Base-by-base conservation (phyloP, 2,888 invertebrate species). In the Odontocerum albicorne region DNA sequence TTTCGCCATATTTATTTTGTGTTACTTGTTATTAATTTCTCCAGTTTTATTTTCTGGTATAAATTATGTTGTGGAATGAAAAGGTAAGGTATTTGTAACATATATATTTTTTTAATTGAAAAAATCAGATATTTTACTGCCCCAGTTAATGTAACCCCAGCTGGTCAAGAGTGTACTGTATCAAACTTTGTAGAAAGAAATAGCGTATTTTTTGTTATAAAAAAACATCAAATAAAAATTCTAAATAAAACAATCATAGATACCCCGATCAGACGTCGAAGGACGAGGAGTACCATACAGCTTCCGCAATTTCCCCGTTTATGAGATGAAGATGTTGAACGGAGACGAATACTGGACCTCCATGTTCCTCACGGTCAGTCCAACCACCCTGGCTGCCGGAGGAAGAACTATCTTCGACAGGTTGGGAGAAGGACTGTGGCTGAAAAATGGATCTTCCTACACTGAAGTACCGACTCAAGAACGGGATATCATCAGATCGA, bases 361-460 rank as follows among this genome's bases (percentile, higher is more conserved):
- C 32, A 39, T 49, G 4, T 51, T 44, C 42, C 50, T 54, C 7
- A 12, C 57, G 2, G 47, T 57, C 10, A 32, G 54, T 38, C 60
- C 60, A 4, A 4, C 17, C n/a, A 50, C 40, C 2, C 20, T 60
- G 20, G 39, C n/a, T 3, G 19, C 36, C 6, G 60, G 60, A 10
- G 57, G 56, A 12, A 54, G 57, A 47, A 20, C 22, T 1, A 12
- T 20, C 7, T 33, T 51, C 3, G 27, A 36, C 2, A 44, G 3
- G 2, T 22, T 60, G 1, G 57, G 60, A 27, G 60, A 60, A 7
- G 57, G 60, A 4, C 32, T 60, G 3, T 60, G 60, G 60, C 22
- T 60, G 2, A 57, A 60, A 36, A 57, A 57, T 13, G 57, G 57
- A 45, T 54, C 53, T 16, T 40, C 46, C 22, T 60, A 47, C 22